Evolutionary conservation across 2,113 vertebrate species (phyloP), one percentile per base, ranked within the genome.

Genomic region (Poecile atricapillus): DNA sequence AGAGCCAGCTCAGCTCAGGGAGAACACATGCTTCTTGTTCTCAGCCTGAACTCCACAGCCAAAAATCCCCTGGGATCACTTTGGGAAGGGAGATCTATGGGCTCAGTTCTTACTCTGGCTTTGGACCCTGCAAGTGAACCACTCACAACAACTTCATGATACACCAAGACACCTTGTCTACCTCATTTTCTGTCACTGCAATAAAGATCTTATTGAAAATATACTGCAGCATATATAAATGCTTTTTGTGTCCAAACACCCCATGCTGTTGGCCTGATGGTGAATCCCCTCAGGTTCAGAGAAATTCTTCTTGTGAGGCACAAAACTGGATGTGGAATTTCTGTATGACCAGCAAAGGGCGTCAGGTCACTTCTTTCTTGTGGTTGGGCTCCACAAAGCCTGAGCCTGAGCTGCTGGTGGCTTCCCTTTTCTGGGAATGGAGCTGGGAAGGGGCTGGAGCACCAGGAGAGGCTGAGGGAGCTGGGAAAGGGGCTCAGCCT

Each of bases 1-100:
- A 97, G 83, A 92, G 33, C 30, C 91, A 87, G 91, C 76, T 59
- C 73, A 74, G 89, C 49, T 70, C 8, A 0, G 33, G 49, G 41
- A 83, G 59, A 96, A 93, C 96, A 97, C 96, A 97, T 96, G 96
- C 80, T 97, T 70, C 93, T 28, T 80, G 39, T 91, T 93, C 95
- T 89, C 95, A 89, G 92, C 35, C 68, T 77, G 23, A 88, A 79
- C 50, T 68, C 35, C 1, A 2, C 47, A 68, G 76, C 0, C 4
- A 83, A 93, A 83, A 94, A 74, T 3, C 17, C 17, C 35, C 80
- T 56, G 1, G 2, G 52, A 81, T 71, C 11, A 8, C 28, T 67
- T 30, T 39, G 71, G 71, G 47, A 70, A 77, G 3, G 11, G 59
- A 25, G 33, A 30, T 33, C 75, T 37, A 0, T 15, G 33, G 35